A percentile compares a stretch with the other conserved stretches of the same genome.
phyloP scores from a whole-genome alignment of 2,797 vertebrate species.

The Gymnothorax javanicus region DNA sequence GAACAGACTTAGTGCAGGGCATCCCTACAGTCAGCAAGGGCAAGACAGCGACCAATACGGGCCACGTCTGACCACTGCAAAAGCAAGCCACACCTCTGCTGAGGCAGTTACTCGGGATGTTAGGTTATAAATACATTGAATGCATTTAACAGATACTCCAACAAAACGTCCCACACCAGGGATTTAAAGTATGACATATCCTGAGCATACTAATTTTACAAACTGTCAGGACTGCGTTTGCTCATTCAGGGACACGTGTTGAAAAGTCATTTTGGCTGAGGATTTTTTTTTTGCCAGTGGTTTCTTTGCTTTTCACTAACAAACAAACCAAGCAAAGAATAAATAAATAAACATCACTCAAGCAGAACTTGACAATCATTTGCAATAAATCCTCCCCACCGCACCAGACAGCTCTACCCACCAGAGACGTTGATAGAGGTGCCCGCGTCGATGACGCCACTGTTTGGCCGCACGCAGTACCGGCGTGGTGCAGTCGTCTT shows the following conservation, averaged over 20 bases:
- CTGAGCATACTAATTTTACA: background rate
- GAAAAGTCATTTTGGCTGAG: too few species aligned
- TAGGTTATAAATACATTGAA: background rate
- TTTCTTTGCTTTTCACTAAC: too few species aligned
- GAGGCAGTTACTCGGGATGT: background rate
- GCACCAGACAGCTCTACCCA: constrained; percentile 58
- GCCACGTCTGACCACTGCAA: too few species aligned
- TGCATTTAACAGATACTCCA: background rate
- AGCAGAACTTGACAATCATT: too few species aligned
- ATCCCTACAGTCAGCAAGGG: too few species aligned
- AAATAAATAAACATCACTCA: too few species aligned
- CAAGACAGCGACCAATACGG: too few species aligned
- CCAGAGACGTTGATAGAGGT: constrained; percentile 96
- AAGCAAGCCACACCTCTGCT: background rate
- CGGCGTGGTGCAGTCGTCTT: constrained; percentile 98
- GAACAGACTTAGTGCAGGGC: background rate
- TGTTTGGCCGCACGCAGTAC: constrained; percentile 98
- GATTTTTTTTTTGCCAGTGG: too few species aligned
- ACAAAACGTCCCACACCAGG: background rate
- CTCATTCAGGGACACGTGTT: too few species aligned
- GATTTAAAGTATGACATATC: background rate
- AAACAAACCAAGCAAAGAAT: too few species aligned
- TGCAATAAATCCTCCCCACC: too few species aligned
- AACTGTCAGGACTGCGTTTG: too few species aligned
- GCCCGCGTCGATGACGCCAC: constrained; percentile 93